These are phyloP conservation scores for Odontomachus brunneus DNA, from an alignment of 1,140 invertebrate species.

Conservation along the genomic window DNA sequence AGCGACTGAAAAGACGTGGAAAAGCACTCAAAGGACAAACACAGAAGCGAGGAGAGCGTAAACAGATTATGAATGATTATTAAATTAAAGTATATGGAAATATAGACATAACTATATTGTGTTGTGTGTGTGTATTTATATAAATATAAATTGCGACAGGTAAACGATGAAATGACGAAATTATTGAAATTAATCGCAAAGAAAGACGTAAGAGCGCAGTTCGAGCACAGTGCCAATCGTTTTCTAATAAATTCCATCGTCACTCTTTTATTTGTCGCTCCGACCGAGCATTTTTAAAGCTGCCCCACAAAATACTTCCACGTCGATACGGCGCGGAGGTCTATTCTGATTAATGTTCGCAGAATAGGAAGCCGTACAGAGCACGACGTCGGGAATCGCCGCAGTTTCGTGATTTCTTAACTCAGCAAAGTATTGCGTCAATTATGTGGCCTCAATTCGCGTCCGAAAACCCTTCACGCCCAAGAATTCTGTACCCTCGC, in stretches of 20 bases:
- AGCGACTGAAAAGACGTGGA: too few relatives aligned
- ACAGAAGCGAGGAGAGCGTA: too few relatives aligned
- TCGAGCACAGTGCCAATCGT: background rate
- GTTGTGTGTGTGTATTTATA: too few relatives aligned
- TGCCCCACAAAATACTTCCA: background rate
- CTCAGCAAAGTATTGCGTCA: conserved; percentile 8
- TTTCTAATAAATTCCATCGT: background rate
- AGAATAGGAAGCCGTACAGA: background rate
- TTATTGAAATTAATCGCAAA: conserved; percentile 6
- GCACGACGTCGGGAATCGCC: too few relatives aligned
- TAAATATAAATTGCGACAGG: too few relatives aligned
- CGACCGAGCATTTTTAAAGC: background rate
- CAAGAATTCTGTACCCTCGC: background rate
- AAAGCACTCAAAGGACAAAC: too few relatives aligned
- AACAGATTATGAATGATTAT: too few relatives aligned
- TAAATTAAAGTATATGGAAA: too few relatives aligned
- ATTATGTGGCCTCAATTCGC: conserved; percentile 21
- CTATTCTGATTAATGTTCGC: conserved; percentile 11
- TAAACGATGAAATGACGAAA: background rate
- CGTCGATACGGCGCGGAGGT: background rate
- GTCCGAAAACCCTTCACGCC: too few relatives aligned
- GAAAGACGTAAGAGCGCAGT: background rate
- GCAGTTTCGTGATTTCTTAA: background rate
- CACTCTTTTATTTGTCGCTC: background rate
- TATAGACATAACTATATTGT: too few relatives aligned